Conservation (phyloP, 2,113 vertebrate species). For the Indri indri region DNA sequence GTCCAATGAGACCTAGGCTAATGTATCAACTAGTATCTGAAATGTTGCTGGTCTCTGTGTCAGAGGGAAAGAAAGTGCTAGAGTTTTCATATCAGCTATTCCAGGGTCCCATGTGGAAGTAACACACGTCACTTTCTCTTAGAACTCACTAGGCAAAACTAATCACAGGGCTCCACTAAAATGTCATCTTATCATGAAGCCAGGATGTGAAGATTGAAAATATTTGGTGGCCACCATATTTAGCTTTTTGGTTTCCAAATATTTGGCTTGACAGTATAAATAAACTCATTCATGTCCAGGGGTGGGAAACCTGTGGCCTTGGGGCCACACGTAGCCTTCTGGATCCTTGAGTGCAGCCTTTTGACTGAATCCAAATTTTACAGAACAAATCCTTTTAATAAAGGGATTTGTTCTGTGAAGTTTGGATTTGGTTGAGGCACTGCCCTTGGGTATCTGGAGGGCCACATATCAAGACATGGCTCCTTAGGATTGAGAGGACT, state of each 20-base stretch:
- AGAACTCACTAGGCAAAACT: neutral
- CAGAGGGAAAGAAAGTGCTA: neutral
- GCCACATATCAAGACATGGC: neutral
- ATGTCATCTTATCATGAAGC: neutral
- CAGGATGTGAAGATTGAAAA: neutral
- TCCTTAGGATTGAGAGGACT: neutral
- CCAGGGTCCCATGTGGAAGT: neutral
- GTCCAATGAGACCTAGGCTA: neutral
- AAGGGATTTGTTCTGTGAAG: too few species aligned
- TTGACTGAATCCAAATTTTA: too few species aligned
- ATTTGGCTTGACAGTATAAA: neutral
- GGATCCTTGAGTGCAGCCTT: too few species aligned
- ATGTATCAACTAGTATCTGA: neutral
- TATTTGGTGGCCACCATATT: neutral
- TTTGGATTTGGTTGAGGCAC: too few species aligned
- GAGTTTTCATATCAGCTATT: neutral
- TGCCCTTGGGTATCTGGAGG: too few species aligned
- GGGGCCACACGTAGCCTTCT: too few species aligned
- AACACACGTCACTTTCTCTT: neutral
- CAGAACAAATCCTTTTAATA: too few species aligned
- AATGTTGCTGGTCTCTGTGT: neutral
- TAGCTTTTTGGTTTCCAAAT: neutral
- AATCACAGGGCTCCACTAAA: neutral
- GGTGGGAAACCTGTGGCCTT: too few species aligned
- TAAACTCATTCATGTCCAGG: neutral